Evolutionary conservation across 2,888 invertebrate species (phyloP), one percentile per base, ranked within the genome.

Genomic region (Frankliniella fusca): DNA sequence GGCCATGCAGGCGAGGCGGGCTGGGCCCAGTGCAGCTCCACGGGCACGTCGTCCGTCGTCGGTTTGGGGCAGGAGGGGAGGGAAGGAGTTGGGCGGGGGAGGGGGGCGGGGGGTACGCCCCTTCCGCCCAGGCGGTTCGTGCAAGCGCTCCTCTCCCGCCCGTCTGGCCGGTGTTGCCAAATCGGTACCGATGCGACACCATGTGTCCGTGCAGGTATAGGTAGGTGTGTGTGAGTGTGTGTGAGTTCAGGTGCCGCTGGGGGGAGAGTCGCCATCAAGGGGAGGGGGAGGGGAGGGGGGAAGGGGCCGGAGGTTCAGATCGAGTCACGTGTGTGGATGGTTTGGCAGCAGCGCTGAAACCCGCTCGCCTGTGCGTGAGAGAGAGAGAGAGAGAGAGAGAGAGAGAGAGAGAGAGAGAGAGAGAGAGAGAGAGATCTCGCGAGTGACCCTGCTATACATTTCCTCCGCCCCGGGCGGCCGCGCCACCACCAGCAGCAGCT

Each of bases 151-250:
- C 61, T 61, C 61, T 20, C 70, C 23, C 23, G 27, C 23, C 70
- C 70, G 70, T 23, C 70, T 27, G 23, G 27, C 61, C 61, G 61
- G 61, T 76, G 70, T 76, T 76, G 70, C 70, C 70, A 76, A 76
- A 76, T 38, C 70, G 70, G 61, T 38, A 38, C 61, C 61, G 61
- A n/a, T 61, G 61, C 38, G 61, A 61, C 61, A 61, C 61, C 38
- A 38, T 38, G 38, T 38, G 38, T 38, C 38, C 38, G 5, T 38
- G 38, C 5, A 5, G 2, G 38, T 38, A 5, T 38, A 5, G 2
- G 38, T 38, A 5, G 2, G 38, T 38, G 38, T 38, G 38, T 38
- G 38, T 38, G 38, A 3, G 38, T 38, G 38, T 5, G 38, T 38
- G 38, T 38, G 38, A 3, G 38, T 38, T 38, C 38, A 38, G 38